These are phyloP conservation scores for Ectemnius lituratus DNA, from an alignment of 2,888 invertebrate species.

Conservation along the genomic window DNA sequence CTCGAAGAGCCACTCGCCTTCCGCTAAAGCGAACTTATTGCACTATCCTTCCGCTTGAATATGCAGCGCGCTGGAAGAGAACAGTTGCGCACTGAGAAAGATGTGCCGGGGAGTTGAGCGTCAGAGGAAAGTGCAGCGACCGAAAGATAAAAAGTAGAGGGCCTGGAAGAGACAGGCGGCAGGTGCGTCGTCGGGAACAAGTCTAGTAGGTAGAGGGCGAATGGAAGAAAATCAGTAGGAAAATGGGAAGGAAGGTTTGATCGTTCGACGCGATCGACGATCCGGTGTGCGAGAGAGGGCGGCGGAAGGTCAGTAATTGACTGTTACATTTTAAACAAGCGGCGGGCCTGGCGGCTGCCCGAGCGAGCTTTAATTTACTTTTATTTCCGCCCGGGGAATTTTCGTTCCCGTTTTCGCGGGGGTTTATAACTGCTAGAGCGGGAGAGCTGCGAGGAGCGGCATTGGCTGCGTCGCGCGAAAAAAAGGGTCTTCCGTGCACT, in stretches of 20 bases:
- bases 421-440: slow-evolving; percentile 54
- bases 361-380: slow-evolving; percentile 69
- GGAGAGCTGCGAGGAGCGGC: slow-evolving; percentile 9
- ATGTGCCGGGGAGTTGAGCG: too few relatives aligned
- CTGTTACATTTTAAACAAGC: slow-evolving; percentile 70
- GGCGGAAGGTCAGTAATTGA: slow-evolving; percentile 65
- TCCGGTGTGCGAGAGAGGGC: slow-evolving; percentile 8
- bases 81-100: neutral
- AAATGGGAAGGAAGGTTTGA: slow-evolving; percentile 38
- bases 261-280: slow-evolving; percentile 45
- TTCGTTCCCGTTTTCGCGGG: slow-evolving; percentile 54
- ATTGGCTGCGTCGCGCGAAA: slow-evolving; percentile 34
- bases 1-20: neutral
- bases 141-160: neutral
- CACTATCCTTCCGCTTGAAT: slow-evolving; percentile 3
- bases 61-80: neutral
- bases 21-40: neutral
- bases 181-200: neutral
- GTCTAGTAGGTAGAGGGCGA: neutral
- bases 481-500: slow-evolving; percentile 25
- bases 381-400: slow-evolving; percentile 69
- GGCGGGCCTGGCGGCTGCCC: slow-evolving; percentile 20
- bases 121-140: too few relatives aligned
- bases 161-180: neutral
- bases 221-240: slow-evolving; percentile 29